phyloP scores from a whole-genome alignment of 2,113 vertebrate species.

The Xiphias gladius region DNA sequence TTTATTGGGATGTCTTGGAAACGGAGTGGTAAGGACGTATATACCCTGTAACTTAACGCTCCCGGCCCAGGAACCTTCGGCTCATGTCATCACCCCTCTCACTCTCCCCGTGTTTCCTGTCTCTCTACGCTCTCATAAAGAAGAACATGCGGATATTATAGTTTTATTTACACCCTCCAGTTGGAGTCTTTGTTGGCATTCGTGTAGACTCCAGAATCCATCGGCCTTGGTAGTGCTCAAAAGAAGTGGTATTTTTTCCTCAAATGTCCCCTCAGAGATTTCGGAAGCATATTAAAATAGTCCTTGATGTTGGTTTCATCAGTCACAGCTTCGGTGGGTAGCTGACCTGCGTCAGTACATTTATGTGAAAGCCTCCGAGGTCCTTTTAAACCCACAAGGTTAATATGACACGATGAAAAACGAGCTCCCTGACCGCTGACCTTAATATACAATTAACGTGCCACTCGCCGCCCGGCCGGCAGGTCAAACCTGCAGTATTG shows the following conservation, averaged over 20 bases:
- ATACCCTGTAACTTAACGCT: too few species aligned
- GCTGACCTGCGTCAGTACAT: slow-evolving; percentile 11
- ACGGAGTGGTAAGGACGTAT: too few species aligned
- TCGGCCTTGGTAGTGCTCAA: not conserved
- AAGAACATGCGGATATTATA: too few species aligned
- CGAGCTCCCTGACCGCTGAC: slow-evolving; percentile 65
- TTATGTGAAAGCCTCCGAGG: slow-evolving; percentile 50
- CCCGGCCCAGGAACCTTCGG: too few species aligned
- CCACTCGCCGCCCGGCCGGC: slow-evolving; percentile 39
- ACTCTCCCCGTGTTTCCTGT: too few species aligned
- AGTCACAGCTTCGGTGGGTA: not conserved
- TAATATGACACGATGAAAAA: slow-evolving; percentile 64
- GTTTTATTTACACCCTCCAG: not conserved
- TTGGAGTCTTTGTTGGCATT: not conserved
- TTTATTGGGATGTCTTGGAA: too few species aligned
- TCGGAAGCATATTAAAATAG: not conserved
- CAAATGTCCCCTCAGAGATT: not conserved
- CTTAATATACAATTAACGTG: slow-evolving; percentile 72
- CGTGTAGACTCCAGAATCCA: not conserved
- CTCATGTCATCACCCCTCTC: too few species aligned
- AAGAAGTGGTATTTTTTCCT: slow-evolving; percentile 1
- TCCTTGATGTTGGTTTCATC: slow-evolving; percentile 25
- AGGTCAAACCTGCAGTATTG: slow-evolving; percentile 51
- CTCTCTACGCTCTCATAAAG: too few species aligned
- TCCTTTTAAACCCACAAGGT: slow-evolving; percentile 68